Percentiles rank a stretch among this genome's conserved stretches.
Conservation (phyloP, 2,888 invertebrate species). For the Plebejus melissa region DNA sequence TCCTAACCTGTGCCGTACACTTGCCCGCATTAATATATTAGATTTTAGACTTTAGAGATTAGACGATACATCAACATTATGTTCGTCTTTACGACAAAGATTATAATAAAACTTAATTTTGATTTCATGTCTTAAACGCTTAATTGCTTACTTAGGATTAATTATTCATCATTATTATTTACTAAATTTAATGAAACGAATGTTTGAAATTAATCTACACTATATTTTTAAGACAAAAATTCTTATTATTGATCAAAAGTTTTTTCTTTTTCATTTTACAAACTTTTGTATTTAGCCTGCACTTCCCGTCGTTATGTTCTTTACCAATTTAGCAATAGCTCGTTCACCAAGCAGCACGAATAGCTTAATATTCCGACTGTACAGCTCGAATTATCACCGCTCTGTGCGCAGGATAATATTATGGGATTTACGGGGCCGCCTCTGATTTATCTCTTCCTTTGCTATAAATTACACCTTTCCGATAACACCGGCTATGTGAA, state of each 20-base stretch:
- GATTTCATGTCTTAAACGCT: neutral
- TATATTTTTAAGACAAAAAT: neutral
- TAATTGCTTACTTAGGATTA: neutral
- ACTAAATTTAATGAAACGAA: neutral
- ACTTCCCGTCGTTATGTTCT: neutral
- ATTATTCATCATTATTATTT: neutral
- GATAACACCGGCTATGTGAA: conserved; percentile 33
- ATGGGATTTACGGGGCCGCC: conserved; percentile 71
- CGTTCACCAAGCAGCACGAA: neutral
- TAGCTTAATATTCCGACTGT: neutral
- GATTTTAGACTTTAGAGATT: neutral
- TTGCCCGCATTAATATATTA: neutral
- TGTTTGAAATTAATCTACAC: neutral
- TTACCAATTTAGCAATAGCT: neutral
- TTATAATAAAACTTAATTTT: neutral
- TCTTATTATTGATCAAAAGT: no score
- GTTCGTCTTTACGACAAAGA: neutral
- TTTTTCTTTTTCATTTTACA: no score
- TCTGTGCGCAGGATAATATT: conserved; percentile 62
- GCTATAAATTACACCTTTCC: conserved; percentile 56
- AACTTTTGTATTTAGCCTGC: neutral
- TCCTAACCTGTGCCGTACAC: conserved; percentile 31
- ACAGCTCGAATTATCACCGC: conserved; percentile 52
- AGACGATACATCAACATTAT: neutral
- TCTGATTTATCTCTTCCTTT: conserved; percentile 74